Evolutionary conservation across 64 coral and sea anemone species (phyloP).

Genomic region (Montipora sp.): DNA sequence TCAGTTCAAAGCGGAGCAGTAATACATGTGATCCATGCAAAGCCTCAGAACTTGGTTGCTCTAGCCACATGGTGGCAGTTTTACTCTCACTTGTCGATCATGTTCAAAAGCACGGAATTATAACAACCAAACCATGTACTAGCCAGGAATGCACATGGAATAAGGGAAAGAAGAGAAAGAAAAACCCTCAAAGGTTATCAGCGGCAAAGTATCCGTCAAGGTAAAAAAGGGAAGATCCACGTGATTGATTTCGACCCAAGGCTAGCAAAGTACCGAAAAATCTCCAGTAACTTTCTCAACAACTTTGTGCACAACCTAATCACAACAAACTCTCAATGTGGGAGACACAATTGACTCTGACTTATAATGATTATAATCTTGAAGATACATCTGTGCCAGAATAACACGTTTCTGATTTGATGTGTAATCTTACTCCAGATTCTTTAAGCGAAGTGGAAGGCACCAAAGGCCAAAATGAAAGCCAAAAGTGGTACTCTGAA

Average conservation of each 20-base stretch:
- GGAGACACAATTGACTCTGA: not conserved
- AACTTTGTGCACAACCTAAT: too few relatives aligned
- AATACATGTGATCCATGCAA: constrained; percentile 63
- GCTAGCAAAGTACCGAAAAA: not conserved
- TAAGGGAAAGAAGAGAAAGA: constrained; percentile 58
- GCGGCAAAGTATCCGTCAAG: constrained; percentile 40
- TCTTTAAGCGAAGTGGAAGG: constrained; percentile 39
- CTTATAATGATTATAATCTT: constrained; percentile 53
- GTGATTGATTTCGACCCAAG: constrained; percentile 73
- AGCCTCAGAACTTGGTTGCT: constrained; percentile 43
- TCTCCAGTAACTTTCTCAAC: too few relatives aligned
- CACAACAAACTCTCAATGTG: too few relatives aligned
- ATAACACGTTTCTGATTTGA: not conserved
- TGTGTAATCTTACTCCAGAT: constrained; percentile 15
- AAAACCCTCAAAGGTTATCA: constrained; percentile 50
- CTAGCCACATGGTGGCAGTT: constrained; percentile 51
- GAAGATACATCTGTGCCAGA: not conserved
- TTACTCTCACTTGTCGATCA: constrained; percentile 33
- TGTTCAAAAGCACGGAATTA: not conserved
- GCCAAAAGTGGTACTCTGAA: constrained; percentile 62
- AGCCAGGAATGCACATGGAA: constrained; percentile 70
- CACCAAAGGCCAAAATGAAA: constrained; percentile 58
- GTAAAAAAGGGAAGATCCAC: constrained; percentile 10
- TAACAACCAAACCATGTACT: constrained; percentile 45
- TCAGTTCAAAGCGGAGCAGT: not conserved